Percentiles rank a stretch among this genome's conserved stretches.
Conservation (phyloP, 2,113 vertebrate species). For the Podarcis muralis region DNA sequence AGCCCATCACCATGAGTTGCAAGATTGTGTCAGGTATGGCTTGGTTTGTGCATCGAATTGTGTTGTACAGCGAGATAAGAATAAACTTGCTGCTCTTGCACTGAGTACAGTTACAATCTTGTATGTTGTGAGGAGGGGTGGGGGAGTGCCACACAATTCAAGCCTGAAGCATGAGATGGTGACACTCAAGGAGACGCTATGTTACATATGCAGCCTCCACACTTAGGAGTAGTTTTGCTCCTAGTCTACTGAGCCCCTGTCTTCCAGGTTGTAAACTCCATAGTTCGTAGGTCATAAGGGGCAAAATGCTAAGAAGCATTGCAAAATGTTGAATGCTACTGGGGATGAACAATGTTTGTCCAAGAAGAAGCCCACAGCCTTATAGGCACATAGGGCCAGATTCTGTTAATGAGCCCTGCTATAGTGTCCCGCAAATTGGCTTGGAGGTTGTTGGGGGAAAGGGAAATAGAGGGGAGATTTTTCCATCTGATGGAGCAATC, state of each 20-base stretch:
- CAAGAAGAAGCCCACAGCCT: neutral
- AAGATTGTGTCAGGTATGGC: conserved; percentile 97
- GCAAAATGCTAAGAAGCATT: neutral
- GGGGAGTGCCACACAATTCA: neutral
- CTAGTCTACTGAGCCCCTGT: neutral
- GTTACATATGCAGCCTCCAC: neutral
- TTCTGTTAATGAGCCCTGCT: too few relatives aligned
- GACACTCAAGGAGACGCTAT: neutral
- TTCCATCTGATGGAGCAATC: too few relatives aligned
- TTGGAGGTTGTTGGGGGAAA: too few relatives aligned
- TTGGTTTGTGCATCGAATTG: conserved; percentile 35
- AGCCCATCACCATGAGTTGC: conserved; percentile 99
- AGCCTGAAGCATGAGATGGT: neutral
- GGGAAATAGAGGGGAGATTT: too few relatives aligned
- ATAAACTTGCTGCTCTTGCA: conserved; percentile 40
- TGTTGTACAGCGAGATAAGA: conserved; percentile 14
- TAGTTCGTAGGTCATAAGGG: neutral
- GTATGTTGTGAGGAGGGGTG: neutral
- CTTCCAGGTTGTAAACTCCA: neutral
- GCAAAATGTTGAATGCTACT: neutral
- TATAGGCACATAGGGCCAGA: neutral
- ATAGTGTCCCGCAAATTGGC: too few relatives aligned
- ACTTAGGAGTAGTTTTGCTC: neutral
- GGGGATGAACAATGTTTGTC: fast-evolving
- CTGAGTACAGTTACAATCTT: conserved; percentile 23